Evolutionary conservation across 2,797 vertebrate genomes (phyloP), one percentile per base, ranked within the genome.

Genomic region (Picus viridis): DNA sequence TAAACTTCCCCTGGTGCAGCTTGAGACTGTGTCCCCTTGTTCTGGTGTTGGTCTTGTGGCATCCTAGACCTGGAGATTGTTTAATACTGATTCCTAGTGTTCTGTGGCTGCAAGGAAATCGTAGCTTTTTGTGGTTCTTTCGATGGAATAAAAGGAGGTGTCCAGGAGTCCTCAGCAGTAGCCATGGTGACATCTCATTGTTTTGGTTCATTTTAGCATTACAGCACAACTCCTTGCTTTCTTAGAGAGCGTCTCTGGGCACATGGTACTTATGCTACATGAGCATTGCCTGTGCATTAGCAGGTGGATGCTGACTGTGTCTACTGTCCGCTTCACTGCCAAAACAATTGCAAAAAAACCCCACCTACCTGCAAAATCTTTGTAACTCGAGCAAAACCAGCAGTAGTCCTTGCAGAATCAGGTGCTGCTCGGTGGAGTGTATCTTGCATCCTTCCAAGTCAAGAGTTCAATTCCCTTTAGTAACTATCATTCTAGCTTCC

Each of bases 181-280:
- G 43, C 16, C 29, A 51, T n/a, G 12, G 26, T 62, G 59, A 34
- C 16, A 29, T 7, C 10, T 39, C 41, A 53, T 7, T 39, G 20
- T 64, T 62, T 8, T 27, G 74, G 54, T 16, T 83, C 19, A 10
- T 67, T 75, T 7, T 45, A 74, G 16, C 16, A 27, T 6, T 56
- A 10, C 26, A 59, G 47, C 47, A 65, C 65, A 71, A 22, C 3
- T 62, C 13, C 18, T 56, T 30, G 30, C 10, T 71, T 63, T 74
- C 51, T 71, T 47, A 49, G 43, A 57, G 18, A 10, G 16, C 14
- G 7, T 62, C 64, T 56, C 27, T 41, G 51, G 7, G 12, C 29
- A 59, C 1, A 0, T 0, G 0, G 30, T 49, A 63, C 32, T 68
- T 81, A 19, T 12, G 43, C 43, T 36, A 30, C 15, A 4, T 11